Evolutionary conservation across 1,140 invertebrate genomes (phyloP).

Genomic region (Mercenaria mercenaria): DNA sequence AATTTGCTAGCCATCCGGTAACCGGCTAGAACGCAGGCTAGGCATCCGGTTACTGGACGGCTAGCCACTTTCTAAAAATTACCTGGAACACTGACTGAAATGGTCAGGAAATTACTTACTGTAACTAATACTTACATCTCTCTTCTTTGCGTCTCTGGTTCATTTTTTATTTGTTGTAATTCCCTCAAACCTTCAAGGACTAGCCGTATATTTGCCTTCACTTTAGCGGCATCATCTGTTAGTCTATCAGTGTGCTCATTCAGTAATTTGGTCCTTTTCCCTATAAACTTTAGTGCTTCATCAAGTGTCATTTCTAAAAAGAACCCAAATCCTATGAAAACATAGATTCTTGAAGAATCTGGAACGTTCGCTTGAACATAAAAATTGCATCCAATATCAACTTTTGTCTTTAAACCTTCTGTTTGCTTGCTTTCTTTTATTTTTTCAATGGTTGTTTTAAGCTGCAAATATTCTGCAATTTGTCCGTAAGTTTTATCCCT

Average conservation of each 20-base stretch:
- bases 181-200: constrained; percentile 85
- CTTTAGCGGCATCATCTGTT: constrained; percentile 89
- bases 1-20: no score
- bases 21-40: no score
- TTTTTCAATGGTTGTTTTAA: constrained; percentile 86
- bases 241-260: constrained; percentile 88
- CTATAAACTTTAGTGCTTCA: constrained; percentile 91
- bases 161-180: constrained; percentile 42
- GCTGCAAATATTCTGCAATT: constrained; percentile 91
- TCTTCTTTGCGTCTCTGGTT: background rate
- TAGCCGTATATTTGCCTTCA: constrained; percentile 93
- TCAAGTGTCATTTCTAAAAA: constrained; percentile 91
- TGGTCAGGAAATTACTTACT: no score
- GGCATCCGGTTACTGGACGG: no score
- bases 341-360: constrained; percentile 90
- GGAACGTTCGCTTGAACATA: constrained; percentile 87
- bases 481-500: constrained; percentile 90
- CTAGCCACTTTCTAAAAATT: no score
- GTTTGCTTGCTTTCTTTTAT: constrained; percentile 87
- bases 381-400: constrained; percentile 92
- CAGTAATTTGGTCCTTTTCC: constrained; percentile 90
- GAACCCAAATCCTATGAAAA: constrained; percentile 92
- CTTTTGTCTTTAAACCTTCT: constrained; percentile 91
- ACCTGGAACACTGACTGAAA: no score
- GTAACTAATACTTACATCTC: constrained; percentile 35